phyloP scores from a whole-genome alignment of 1,140 invertebrate genomes.

The Drosophila elegans region DNA sequence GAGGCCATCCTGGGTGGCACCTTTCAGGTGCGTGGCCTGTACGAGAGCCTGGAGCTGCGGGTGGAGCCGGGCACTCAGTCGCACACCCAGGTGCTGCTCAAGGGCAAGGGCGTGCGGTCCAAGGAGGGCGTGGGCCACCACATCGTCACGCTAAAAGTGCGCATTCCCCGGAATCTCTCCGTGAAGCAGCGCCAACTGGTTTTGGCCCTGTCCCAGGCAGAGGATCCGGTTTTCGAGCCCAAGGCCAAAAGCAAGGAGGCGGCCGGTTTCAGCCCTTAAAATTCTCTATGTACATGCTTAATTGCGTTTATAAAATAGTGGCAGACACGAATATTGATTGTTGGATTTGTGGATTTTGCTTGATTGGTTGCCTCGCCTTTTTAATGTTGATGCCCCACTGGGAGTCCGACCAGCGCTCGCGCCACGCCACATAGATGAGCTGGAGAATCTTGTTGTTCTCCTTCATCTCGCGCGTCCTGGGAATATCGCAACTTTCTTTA shows the following conservation, averaged over 20 bases:
- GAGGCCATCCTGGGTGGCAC: conserved; percentile 74
- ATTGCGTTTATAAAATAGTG: conserved; percentile 21
- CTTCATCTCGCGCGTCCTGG: conserved; percentile 48
- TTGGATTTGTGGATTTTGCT: background rate
- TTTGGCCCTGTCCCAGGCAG: conserved; percentile 68
- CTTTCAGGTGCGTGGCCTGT: conserved; percentile 66
- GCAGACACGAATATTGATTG: conserved; percentile 16
- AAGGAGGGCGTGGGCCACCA: conserved; percentile 63
- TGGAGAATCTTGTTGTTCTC: conserved; percentile 77
- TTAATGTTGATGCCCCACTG: conserved; percentile 98
- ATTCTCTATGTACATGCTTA: conserved; percentile 64
- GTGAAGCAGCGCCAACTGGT: conserved; percentile 77
- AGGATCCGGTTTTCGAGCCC: conserved; percentile 67
- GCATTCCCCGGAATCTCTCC: conserved; percentile 66
- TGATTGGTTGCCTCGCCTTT: conserved; percentile 86
- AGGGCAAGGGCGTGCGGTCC: conserved; percentile 65
- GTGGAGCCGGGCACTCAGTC: conserved; percentile 74
- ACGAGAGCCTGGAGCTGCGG: conserved; percentile 66
- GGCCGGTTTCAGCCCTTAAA: conserved; percentile 25
- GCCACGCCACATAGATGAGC: conserved; percentile 89
- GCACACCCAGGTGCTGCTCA: conserved; percentile 59
- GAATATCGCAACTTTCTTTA: background rate
- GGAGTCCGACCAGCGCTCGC: conserved; percentile 96
- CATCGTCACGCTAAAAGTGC: conserved; percentile 69
- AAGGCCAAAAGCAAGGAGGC: conserved; percentile 4